Evolutionary conservation across 2,113 vertebrate genomes (phyloP).

Genomic region (Arenaria interpres): DNA sequence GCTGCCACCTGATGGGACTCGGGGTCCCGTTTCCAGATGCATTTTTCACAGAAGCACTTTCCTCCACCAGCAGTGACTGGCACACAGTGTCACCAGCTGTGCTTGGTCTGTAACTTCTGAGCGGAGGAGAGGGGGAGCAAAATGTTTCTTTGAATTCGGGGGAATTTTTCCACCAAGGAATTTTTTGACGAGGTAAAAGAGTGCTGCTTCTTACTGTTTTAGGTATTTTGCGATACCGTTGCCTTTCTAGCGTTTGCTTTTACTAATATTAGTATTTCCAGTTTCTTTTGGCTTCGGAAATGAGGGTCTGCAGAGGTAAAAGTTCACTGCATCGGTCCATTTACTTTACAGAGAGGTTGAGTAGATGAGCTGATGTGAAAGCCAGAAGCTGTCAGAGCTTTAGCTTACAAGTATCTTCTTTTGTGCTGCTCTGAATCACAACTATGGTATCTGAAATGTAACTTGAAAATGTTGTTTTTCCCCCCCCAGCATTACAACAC

Average conservation of each 20-base stretch:
- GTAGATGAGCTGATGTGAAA: neutral
- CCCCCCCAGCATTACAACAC: conserved; percentile 90
- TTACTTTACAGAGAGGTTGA: neutral
- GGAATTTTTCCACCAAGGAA: neutral
- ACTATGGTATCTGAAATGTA: neutral
- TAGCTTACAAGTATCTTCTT: neutral
- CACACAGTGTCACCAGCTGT: neutral
- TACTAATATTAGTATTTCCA: neutral
- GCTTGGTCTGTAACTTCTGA: neutral
- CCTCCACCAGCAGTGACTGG: neutral
- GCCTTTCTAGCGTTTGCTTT: neutral
- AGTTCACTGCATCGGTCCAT: neutral
- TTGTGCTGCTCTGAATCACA: neutral
- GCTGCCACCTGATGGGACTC: neutral
- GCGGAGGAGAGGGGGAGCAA: neutral
- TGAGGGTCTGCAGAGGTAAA: neutral
- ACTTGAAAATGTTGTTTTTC: neutral
- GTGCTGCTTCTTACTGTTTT: neutral
- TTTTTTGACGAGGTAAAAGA: neutral
- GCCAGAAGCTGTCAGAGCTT: neutral
- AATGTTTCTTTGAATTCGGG: neutral
- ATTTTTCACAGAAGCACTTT: neutral
- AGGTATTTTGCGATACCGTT: neutral
- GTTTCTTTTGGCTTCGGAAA: neutral
- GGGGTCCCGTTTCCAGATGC: neutral